Conservation (phyloP, 2,797 vertebrate species). For the Acrossocheilus fasciatus region DNA sequence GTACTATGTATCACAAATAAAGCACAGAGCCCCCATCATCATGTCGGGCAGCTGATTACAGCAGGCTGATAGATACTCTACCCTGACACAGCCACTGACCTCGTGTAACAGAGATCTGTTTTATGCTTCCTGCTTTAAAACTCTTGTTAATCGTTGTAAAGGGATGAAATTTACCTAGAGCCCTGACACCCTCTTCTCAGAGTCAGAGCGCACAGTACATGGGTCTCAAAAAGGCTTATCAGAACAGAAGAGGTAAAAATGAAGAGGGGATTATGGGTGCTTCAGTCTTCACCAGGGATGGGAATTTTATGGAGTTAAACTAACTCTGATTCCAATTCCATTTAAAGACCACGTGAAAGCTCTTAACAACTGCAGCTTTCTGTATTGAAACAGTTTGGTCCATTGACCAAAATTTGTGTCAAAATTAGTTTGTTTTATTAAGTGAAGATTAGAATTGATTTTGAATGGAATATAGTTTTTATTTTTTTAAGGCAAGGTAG, state of each 20-base stretch:
- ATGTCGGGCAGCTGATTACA: not conserved
- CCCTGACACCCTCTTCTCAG: not conserved
- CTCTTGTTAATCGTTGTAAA: not conserved
- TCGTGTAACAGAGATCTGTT: not conserved
- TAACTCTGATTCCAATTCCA: constrained; percentile 7
- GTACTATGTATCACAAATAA: constrained; percentile 26
- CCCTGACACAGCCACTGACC: not conserved
- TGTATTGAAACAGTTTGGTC: not conserved
- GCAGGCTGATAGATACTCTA: not conserved
- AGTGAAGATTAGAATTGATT: not conserved
- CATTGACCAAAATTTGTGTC: not conserved
- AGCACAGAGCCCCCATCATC: constrained; percentile 21
- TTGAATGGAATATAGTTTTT: not conserved
- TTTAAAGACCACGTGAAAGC: not conserved
- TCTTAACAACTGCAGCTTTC: not conserved
- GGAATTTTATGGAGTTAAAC: not conserved
- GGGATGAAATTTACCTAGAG: not conserved
- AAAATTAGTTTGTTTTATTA: not conserved
- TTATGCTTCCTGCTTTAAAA: not conserved
- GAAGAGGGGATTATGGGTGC: constrained; percentile 7
- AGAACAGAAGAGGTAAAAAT: constrained; percentile 25
- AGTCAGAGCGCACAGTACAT: not conserved
- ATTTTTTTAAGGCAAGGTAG: too few species aligned
- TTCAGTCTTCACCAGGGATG: not conserved
- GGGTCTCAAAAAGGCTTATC: constrained; percentile 32